phyloP scores from a whole-genome alignment of 2,797 vertebrate genomes.

The Limnodromus scolopaceus region DNA sequence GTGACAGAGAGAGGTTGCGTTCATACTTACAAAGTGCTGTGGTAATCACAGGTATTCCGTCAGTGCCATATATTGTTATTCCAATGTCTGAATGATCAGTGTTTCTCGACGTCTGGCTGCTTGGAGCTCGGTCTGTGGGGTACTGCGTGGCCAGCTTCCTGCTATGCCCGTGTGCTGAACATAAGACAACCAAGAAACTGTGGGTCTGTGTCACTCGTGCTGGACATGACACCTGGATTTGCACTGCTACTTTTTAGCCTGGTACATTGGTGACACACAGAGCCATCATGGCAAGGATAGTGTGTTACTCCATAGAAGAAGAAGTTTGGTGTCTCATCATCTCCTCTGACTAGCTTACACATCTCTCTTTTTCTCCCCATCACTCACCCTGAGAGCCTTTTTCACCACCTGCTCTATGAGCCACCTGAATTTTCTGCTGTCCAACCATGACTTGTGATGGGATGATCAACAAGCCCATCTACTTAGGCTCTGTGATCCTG shows the following conservation, averaged over 20 bases:
- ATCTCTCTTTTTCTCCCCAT: neutral
- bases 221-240: neutral
- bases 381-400: neutral
- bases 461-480: neutral
- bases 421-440: neutral
- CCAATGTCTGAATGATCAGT: neutral
- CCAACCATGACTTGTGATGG: too few relatives aligned
- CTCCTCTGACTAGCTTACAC: neutral
- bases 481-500: neutral
- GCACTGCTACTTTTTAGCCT: neutral
- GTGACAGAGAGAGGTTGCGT: neutral
- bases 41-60: neutral
- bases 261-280: neutral
- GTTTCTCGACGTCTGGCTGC: neutral
- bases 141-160: neutral
- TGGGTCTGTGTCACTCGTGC: neutral
- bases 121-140: neutral
- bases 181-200: neutral
- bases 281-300: neutral
- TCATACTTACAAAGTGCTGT: neutral
- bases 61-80: neutral
- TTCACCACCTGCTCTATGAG: neutral
- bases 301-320: fast-evolving
- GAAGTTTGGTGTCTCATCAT: neutral
- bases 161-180: neutral